Evolutionary conservation across 1,140 invertebrate genomes (phyloP), one percentile per base, ranked within the genome.

Genomic region (Neodiprion fabricii): DNA sequence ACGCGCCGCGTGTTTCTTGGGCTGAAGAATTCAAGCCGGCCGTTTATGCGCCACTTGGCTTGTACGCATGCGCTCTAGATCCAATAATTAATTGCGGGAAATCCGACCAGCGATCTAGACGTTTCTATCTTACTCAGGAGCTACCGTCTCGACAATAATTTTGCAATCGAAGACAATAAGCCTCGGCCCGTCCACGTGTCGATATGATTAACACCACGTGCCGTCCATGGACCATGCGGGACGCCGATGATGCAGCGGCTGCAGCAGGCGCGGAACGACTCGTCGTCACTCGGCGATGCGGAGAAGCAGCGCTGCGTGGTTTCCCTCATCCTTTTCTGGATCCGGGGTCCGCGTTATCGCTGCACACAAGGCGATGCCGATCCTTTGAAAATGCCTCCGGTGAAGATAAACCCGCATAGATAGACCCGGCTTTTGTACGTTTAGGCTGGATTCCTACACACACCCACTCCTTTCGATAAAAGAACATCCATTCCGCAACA

Each of bases 191-290:
- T 61, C 53, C 53, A 61, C 53, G 53, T 61, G 53, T 61, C 53
- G 53, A 61, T 61, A 61, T 61, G 53, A 61, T 61, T 61, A 61
- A 61, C 53, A 61, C 53, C 53, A 61, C 53, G 53, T 61, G 53
- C 53, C 53, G 53, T 61, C 28, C 28, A 61, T 12, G 53, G 53
- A 14, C 11, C 53, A 61, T 17, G 8, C 53, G 53, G 53, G 53
- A 61, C n/a, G 11, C 53, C 53, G 28, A 40, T 40, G 28, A 40
- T 40, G 28, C 28, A 40, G 28, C 28, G 28, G 28, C 28, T 40
- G 28, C 28, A 40, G 28, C 28, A 40, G 28, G 28, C 17, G 17
- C 17, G 17, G 17, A 21, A 40, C 28, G 28, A 40, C 28, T 40
- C 28, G 2, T 28, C 28, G 28, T 40, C 28, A 40, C 28, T 40